Conservation (phyloP, 2,888 invertebrate genomes). For the Ophion obscuratus region DNA sequence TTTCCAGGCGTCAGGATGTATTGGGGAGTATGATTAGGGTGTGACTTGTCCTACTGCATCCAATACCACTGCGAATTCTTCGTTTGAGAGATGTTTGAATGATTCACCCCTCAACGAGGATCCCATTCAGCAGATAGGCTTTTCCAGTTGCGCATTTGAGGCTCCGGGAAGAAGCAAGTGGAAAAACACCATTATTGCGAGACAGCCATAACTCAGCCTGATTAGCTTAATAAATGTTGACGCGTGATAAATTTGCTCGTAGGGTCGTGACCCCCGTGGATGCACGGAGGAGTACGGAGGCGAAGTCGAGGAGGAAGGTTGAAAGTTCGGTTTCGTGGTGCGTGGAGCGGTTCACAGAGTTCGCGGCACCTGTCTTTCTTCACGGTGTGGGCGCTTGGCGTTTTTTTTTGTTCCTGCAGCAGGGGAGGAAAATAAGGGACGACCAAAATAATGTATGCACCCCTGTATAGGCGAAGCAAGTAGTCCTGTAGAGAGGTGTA, state of each 20-base stretch:
- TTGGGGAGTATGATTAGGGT: constrained; percentile 38
- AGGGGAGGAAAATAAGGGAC: constrained; percentile 68
- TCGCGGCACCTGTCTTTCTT: constrained; percentile 80
- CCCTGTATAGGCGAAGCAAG: constrained; percentile 77
- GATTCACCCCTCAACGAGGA: constrained; percentile 15
- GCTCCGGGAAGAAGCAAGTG: not conserved
- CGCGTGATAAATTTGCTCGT: constrained; percentile 77
- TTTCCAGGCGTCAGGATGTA: constrained; percentile 69
- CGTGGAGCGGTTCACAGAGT: constrained; percentile 42
- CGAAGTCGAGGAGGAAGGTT: constrained; percentile 41
- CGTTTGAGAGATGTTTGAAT: not conserved
- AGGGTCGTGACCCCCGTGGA: constrained; percentile 48
- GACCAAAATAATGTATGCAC: constrained; percentile 83
- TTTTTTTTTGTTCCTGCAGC: constrained; percentile 51
- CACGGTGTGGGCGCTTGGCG: constrained; percentile 78
- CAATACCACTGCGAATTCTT: not conserved
- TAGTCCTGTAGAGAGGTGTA: constrained; percentile 68
- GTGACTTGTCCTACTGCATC: not conserved
- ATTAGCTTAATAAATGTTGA: constrained; percentile 72
- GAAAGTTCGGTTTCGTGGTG: constrained; percentile 52
- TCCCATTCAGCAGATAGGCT: not conserved
- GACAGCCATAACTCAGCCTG: constrained; percentile 12
- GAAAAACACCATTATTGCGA: constrained; percentile 7
- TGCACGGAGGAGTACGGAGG: not conserved
- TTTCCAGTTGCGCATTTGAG: not conserved